Base-by-base conservation (phyloP, 2,888 invertebrate species). In the Taenaris catops region DNA sequence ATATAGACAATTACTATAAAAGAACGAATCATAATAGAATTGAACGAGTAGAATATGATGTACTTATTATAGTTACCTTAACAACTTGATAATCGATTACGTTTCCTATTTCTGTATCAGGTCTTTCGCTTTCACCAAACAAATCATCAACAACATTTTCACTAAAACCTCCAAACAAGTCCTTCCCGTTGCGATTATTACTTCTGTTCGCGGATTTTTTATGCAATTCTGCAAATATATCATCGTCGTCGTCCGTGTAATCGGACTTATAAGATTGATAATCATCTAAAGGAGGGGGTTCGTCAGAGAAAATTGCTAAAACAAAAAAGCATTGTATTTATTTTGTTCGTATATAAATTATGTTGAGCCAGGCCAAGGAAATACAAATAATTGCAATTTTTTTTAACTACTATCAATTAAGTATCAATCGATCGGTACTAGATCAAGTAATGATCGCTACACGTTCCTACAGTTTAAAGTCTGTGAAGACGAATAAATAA, bases 251-350 rank as follows among this genome's bases (percentile, higher is more conserved):
- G 3, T 49, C 52, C 25, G 38, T 41, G 4, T 59, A 44, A 0
- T 50, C 55, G 0, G 61, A 55, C 1, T 40, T 47, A 0, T 58
- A 53, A 0, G 53, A 47, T 5, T 51, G 49, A 4, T 45, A 42
- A 1, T 44, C 35, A 23, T 83, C 86, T 0, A 89, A 46, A 0
- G 89, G 89, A 0, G 90, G 90, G 0, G 90, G 90, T 51, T 89
- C 89, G 49, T 89, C 88, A 0, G 74, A 62, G 62, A 90, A 89
- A 47, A 90, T 55, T 26, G 75, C 88, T 87, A 44, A 5, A 41
- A 44, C 31, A 25, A 33, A 34, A 9, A n/a, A n/a, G n/a, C n/a
- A n/a, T n/a, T n/a, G n/a, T n/a, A n/a, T n/a, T n/a, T n/a, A n/a
- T n/a, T n/a, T n/a, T n/a, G n/a, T n/a, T n/a, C n/a, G n/a, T n/a